Percentiles rank a stretch among this genome's conserved stretches.
phyloP scores from a whole-genome alignment of 2,797 vertebrate species.

The Rhadinocentrus ornatus region DNA sequence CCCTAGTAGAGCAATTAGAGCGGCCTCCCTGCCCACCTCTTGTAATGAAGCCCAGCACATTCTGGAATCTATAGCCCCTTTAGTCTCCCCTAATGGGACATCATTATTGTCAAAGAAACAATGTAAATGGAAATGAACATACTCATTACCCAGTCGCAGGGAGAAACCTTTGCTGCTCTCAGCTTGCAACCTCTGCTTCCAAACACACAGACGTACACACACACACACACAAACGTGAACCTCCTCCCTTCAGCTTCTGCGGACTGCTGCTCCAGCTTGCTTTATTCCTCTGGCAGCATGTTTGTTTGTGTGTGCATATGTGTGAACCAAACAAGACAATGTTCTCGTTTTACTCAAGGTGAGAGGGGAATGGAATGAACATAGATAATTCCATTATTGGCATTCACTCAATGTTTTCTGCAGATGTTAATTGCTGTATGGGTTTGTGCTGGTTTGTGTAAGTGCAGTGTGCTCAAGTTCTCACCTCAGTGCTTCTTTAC shows the following conservation, averaged over 20 bases:
- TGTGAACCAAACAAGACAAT: constrained; percentile 59
- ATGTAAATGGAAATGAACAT: constrained; percentile 99
- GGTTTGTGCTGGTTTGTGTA: constrained; percentile 85
- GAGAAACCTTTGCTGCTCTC: constrained; percentile 88
- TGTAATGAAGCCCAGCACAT: constrained; percentile 99
- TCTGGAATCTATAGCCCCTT: constrained; percentile 99
- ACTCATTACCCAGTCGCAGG: constrained; percentile 99
- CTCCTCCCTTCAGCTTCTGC: constrained; percentile 63
- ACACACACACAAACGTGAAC: constrained; percentile 44
- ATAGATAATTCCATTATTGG: constrained; percentile 91
- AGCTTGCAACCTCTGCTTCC: constrained; percentile 71
- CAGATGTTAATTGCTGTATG: constrained; percentile 90
- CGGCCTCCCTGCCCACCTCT: constrained; percentile 98
- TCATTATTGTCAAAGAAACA: constrained; percentile 99
- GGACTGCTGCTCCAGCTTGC: constrained; percentile 60
- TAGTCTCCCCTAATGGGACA: constrained; percentile 99
- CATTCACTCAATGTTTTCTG: constrained; percentile 84
- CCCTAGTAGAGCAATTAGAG: constrained; percentile 99
- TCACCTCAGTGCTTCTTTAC: constrained; percentile 82
- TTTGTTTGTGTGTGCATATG: constrained; percentile 69
- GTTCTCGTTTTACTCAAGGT: constrained; percentile 71
- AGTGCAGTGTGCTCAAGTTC: constrained; percentile 88
- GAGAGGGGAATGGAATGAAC: constrained; percentile 62
- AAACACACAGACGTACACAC: constrained; percentile 38
- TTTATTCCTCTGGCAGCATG: constrained; percentile 71